Conservation (phyloP, 2,113 vertebrate genomes). For the Oreotrochilus melanogaster region DNA sequence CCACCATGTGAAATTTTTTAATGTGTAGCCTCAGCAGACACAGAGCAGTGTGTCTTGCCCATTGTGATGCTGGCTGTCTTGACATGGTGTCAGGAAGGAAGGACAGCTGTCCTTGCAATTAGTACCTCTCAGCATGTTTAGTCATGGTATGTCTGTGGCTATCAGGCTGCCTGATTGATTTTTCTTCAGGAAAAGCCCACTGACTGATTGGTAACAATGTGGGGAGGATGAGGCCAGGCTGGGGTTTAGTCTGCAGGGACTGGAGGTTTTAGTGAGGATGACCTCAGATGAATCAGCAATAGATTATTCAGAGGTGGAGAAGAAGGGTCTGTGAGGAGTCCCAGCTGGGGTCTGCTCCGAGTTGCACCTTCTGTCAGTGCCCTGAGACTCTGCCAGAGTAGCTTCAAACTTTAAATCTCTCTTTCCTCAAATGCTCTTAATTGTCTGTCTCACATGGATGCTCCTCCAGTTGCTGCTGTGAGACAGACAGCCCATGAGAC, state of each 20-base stretch:
- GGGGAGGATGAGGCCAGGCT: not conserved
- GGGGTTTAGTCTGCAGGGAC: slow-evolving; percentile 30
- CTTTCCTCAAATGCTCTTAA: slow-evolving; percentile 7
- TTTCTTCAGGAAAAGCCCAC: slow-evolving; percentile 29
- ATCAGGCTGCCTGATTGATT: slow-evolving; percentile 60
- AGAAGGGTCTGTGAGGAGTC: not conserved
- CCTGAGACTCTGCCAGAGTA: not conserved
- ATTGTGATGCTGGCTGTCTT: not conserved
- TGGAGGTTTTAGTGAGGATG: slow-evolving; percentile 7
- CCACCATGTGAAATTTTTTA: not conserved
- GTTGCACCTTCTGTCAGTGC: slow-evolving; percentile 12
- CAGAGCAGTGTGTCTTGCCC: not conserved
- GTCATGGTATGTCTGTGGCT: slow-evolving; percentile 49
- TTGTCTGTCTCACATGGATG: not conserved
- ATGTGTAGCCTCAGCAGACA: not conserved
- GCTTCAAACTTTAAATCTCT: slow-evolving; percentile 3
- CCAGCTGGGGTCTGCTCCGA: slow-evolving; percentile 7
- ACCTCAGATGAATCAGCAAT: slow-evolving; percentile 48
- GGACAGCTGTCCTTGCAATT: slow-evolving; percentile 73
- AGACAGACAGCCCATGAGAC: not conserved
- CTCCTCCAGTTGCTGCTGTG: not conserved
- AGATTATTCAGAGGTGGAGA: slow-evolving; percentile 40
- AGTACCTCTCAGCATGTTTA: slow-evolving; percentile 62
- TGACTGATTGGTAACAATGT: slow-evolving; percentile 36
- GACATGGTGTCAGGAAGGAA: not conserved